These are phyloP conservation scores for Ophioninae sp. DNA, from an alignment of 2,888 invertebrate genomes.

Conservation along the genomic window DNA sequence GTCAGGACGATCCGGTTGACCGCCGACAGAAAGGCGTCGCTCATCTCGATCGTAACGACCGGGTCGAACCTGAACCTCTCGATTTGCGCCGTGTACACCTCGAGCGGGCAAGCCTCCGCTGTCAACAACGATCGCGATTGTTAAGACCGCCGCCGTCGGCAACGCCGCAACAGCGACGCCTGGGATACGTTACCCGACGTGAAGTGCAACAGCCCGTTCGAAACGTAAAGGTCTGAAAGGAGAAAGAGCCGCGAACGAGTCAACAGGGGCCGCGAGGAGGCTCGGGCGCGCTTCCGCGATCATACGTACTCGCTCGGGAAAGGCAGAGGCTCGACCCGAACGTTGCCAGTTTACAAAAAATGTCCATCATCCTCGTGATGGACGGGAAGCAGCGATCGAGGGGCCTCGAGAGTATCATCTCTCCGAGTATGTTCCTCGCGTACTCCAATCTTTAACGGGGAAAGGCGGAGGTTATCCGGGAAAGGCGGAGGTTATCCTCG, in stretches of 20 bases:
- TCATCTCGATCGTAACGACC: conserved; percentile 70
- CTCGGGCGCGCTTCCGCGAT: no score
- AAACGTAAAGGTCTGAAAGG: conserved; percentile 66
- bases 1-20: conserved; percentile 69
- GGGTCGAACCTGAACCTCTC: conserved; percentile 73
- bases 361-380: conserved; percentile 71
- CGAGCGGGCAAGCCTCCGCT: conserved; percentile 74
- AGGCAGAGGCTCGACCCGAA: conserved; percentile 71
- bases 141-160: no score
- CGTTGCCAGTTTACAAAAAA: conserved; percentile 67
- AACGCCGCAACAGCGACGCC: no score
- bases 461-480: no score
- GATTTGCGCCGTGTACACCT: conserved; percentile 74
- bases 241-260: conserved; percentile 5
- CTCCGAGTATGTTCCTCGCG: conserved; percentile 73
- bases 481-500: no score
- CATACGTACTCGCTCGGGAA: conserved; percentile 70
- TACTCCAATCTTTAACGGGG: conserved; percentile 72
- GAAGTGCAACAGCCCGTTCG: conserved; percentile 73
- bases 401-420: conserved; percentile 77
- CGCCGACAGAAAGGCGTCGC: conserved; percentile 70
- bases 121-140: not conserved
- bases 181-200: conserved; percentile 69
- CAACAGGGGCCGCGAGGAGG: no score
- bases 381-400: conserved; percentile 72